A percentile compares a stretch with the other conserved stretches of the same genome.
phyloP scores from a whole-genome alignment of 2,888 invertebrate genomes.

The Mystacides longicornis region DNA sequence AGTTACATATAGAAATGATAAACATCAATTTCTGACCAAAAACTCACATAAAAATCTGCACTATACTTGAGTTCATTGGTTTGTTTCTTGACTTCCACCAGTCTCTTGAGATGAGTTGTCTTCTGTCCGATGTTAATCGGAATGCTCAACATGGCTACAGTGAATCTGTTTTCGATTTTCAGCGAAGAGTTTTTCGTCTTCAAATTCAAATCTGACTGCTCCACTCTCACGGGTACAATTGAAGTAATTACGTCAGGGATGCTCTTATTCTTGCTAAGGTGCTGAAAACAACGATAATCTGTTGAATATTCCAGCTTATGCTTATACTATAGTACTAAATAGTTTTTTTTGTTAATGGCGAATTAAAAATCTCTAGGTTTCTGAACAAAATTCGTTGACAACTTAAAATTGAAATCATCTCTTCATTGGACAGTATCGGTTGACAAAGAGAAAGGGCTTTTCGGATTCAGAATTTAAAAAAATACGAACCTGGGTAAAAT shows the following conservation, averaged over 20 bases:
- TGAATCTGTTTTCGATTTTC: constrained; percentile 41
- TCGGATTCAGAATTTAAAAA: too few relatives aligned
- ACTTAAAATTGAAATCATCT: too few relatives aligned
- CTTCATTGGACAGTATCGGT: too few relatives aligned
- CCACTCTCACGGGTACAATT: constrained; percentile 34
- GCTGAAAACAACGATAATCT: constrained; percentile 12
- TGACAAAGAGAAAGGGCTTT: too few relatives aligned
- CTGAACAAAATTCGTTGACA: too few relatives aligned
- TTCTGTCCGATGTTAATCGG: constrained; percentile 31
- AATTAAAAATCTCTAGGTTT: too few relatives aligned
- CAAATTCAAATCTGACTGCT: constrained; percentile 26
- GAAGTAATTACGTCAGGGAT: constrained; percentile 35
- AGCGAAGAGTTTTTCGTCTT: constrained; percentile 26
- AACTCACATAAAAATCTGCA: constrained; percentile 39
- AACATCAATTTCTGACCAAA: neutral
- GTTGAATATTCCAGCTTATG: neutral
- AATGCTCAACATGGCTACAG: constrained; percentile 42
- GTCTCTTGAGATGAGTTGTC: constrained; percentile 25
- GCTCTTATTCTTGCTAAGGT: constrained; percentile 25
- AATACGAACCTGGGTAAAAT: constrained; percentile 39
- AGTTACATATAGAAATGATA: neutral
- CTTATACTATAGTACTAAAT: neutral
- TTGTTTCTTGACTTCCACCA: constrained; percentile 33
- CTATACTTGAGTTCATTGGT: constrained; percentile 35
- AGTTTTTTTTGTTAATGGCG: too few relatives aligned